Base-by-base conservation (phyloP, 2,888 invertebrate genomes). In the Lamellibrachia columna region DNA sequence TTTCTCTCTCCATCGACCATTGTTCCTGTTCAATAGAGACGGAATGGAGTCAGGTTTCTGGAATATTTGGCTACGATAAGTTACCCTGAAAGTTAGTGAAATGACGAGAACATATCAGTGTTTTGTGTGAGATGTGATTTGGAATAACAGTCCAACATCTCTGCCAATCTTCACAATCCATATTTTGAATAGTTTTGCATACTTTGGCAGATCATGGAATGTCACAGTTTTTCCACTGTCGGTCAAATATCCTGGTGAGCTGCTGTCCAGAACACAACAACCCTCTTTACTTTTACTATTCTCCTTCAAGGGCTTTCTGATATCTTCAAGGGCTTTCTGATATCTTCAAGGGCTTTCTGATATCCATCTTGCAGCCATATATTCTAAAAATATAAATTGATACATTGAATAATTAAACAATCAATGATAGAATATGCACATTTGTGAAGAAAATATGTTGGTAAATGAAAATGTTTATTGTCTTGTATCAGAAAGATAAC, bases 41-140 rank as follows among this genome's bases (percentile, higher is more conserved):
- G 90, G 92, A 55, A 90, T 28, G 40, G 90, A 40, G 40, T n/a
- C 90, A 22, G 15, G 15, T n/a, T 92, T 92, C n/a, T 90, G 90
- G 22, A 92, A 52, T 90, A 9, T 6, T 92, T 40, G 28, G 40
- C 55, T 75, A 11, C 8, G 40, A 60, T 58, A 53, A 7, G 52
- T 92, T n/a, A 90, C 53, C 22, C 11, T 40, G 55, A 90, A 90
- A 53, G 52, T 53, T 15, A 15, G 7, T 90, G 28, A 92, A 92
- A 90, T 92, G 92, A 8, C 92, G 22, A 53, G 92, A 92, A 92
- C 92, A 92, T 53, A 92, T 90, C 53, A 40, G 40, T 40, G 40
- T 40, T 52, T 92, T 22, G 92, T 92, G 90, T 92, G 90, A 2
- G 7, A 8, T 52, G 92, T 40, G 15, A 92, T 52, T 92, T 53